Percentiles rank a stretch among this genome's conserved stretches.
These are phyloP conservation scores for Pachydiplax longipennis DNA, from an alignment of 2,888 invertebrate genomes.

Conservation along the genomic window DNA sequence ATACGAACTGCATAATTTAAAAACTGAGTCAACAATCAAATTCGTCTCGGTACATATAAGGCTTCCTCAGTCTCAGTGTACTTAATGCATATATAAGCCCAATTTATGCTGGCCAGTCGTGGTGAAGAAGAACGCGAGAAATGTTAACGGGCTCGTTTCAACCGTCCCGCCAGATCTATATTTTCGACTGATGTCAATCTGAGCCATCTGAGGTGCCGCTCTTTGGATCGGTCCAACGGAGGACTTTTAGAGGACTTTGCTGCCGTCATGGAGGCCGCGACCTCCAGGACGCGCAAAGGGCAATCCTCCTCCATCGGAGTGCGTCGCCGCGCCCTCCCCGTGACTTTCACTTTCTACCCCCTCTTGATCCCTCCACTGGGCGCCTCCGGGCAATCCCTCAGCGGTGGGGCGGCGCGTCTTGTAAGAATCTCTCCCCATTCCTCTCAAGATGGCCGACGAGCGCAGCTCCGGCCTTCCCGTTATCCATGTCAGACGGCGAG, in stretches of 20 bases:
- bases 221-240: neutral
- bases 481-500: constrained; percentile 36
- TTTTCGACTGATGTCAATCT: no score
- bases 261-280: neutral
- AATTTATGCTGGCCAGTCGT: no score
- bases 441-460: neutral
- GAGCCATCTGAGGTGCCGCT: no score
- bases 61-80: no score
- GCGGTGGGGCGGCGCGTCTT: neutral
- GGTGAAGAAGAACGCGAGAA: no score
- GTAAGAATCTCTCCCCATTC: neutral
- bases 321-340: neutral
- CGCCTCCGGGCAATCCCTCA: neutral
- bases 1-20: no score
- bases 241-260: neutral
- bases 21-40: no score
- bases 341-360: constrained; percentile 19
- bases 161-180: no score
- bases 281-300: neutral
- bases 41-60: no score
- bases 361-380: neutral
- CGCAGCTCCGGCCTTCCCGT: constrained; percentile 18
- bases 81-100: no score
- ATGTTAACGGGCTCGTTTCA: no score
- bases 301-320: neutral